phyloP scores from a whole-genome alignment of 2,797 vertebrate genomes.

The Cuniculus paca region DNA sequence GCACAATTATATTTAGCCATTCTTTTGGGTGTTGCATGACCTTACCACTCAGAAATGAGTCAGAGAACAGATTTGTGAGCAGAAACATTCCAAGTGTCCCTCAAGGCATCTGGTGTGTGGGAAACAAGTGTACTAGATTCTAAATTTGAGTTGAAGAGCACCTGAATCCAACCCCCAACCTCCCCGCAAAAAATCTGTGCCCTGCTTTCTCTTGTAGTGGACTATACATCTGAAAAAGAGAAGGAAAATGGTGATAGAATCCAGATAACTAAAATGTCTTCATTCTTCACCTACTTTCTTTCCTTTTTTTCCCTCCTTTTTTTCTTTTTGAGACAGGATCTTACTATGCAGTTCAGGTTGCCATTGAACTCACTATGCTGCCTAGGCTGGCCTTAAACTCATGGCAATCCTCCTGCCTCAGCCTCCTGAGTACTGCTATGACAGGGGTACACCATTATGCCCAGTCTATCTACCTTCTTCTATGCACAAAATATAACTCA shows the following conservation, averaged over 20 bases:
- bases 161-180: background rate
- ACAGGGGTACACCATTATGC: no score
- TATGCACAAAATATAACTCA: background rate
- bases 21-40: background rate
- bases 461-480: background rate
- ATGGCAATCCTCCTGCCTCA: background rate
- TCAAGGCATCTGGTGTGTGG: background rate
- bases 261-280: background rate
- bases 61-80: background rate
- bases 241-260: background rate
- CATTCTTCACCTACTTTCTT: background rate
- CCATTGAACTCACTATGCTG: no score
- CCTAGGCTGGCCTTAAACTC: no score
- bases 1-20: background rate
- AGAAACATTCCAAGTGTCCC: background rate
- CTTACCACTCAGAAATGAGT: background rate
- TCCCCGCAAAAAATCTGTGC: background rate
- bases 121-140: no score
- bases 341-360: background rate
- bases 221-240: background rate
- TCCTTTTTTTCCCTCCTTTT: no score
- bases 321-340: background rate
- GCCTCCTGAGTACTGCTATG: background rate
- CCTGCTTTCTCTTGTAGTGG: accelerated
- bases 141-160: background rate